Conservation (phyloP, 2,797 vertebrate species). For the Periparus ater region DNA sequence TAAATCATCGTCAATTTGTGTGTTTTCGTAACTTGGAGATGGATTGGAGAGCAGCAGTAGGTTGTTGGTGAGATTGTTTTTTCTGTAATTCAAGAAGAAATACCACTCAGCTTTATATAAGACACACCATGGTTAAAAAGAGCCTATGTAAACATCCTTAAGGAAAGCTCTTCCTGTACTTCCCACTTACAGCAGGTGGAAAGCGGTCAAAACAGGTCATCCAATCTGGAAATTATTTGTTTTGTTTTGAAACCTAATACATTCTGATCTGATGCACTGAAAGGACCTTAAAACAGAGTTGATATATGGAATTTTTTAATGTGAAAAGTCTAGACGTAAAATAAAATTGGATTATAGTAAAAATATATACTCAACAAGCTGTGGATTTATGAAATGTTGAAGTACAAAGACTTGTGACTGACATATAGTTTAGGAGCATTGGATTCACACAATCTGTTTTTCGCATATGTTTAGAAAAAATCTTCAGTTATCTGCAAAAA, state of each 20-base stretch:
- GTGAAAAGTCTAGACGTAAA: slow-evolving; percentile 50
- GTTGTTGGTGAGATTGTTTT: slow-evolving; percentile 24
- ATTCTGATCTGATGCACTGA: neutral
- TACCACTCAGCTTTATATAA: slow-evolving; percentile 33
- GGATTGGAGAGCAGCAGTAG: slow-evolving; percentile 37
- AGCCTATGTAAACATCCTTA: slow-evolving; percentile 43
- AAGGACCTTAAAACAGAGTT: slow-evolving; percentile 33
- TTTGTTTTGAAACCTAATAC: neutral
- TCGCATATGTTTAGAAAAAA: slow-evolving; percentile 70
- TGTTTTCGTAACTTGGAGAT: slow-evolving; percentile 52
- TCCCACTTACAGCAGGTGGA: neutral
- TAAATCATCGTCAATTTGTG: slow-evolving; percentile 47
- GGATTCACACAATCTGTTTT: slow-evolving; percentile 68
- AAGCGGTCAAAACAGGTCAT: neutral
- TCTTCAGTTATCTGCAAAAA: slow-evolving; percentile 68
- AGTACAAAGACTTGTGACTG: slow-evolving; percentile 42
- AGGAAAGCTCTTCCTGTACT: slow-evolving; percentile 20
- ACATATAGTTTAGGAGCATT: slow-evolving; percentile 48
- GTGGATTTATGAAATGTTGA: slow-evolving; percentile 65
- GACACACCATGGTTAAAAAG: slow-evolving; percentile 7
- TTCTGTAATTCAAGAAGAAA: slow-evolving; percentile 51
- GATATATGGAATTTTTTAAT: neutral
- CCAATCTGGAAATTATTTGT: slow-evolving; percentile 24
- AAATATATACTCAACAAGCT: slow-evolving; percentile 32
- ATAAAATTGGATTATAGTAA: slow-evolving; percentile 58